A percentile compares a stretch with the other conserved stretches of the same genome.
Conservation (phyloP, 2,888 invertebrate genomes). For the Geophilus truncorum region DNA sequence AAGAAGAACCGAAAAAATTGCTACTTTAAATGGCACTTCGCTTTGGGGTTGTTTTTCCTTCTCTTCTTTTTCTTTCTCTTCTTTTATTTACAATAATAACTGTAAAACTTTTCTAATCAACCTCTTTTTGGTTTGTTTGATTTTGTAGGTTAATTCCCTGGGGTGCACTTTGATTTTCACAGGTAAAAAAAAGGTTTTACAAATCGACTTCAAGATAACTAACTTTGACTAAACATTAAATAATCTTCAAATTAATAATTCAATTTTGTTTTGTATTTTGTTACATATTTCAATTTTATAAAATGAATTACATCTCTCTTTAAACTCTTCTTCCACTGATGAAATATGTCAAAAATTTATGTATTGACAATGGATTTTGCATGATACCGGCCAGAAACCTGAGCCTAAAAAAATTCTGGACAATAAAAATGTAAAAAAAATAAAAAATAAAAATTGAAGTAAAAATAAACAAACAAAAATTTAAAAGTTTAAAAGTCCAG, state of each 20-base stretch:
- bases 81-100: background rate
- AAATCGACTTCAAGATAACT: constrained; percentile 29
- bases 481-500: background rate
- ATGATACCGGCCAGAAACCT: constrained; percentile 18
- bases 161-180: constrained; percentile 34
- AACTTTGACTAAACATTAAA: constrained; percentile 32
- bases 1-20: background rate
- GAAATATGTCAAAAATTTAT: constrained; percentile 13
- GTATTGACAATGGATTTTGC: constrained; percentile 23
- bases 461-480: background rate
- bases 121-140: constrained; percentile 31
- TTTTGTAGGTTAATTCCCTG: constrained; percentile 23
- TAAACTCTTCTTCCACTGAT: constrained; percentile 3
- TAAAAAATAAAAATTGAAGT: background rate
- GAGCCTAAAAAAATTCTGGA: constrained; percentile 6
- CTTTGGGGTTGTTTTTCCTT: background rate
- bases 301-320: constrained; percentile 23
- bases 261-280: constrained; percentile 29
- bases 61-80: background rate
- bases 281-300: constrained; percentile 13
- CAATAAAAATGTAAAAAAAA: background rate
- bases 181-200: constrained; percentile 30
- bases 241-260: constrained; percentile 28
- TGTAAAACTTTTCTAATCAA: background rate
- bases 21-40: constrained; percentile 12